These are phyloP conservation scores for Tetragnatha versicolor DNA, from an alignment of 1,140 invertebrate species.

Conservation along the genomic window DNA sequence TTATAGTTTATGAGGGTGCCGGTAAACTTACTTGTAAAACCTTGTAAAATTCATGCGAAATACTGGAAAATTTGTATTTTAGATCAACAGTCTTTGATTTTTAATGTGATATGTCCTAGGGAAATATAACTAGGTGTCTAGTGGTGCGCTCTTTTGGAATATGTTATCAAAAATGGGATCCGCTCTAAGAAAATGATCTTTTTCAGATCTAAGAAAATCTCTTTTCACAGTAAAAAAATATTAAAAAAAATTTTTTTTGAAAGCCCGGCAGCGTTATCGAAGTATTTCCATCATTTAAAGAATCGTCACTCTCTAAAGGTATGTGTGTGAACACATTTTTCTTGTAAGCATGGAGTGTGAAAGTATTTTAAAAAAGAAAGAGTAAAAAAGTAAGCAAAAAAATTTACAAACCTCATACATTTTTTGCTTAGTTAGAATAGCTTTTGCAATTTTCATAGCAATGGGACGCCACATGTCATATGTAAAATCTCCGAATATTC, in stretches of 20 bases:
- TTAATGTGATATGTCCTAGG: no score
- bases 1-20: no score
- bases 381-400: background rate
- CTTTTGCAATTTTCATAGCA: background rate
- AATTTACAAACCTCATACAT: background rate
- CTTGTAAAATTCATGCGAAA: no score
- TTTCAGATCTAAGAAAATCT: no score
- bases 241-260: background rate
- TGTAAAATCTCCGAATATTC: constrained; percentile 4
- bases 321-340: background rate
- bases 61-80: no score
- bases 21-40: no score
- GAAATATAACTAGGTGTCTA: no score
- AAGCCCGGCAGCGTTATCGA: background rate
- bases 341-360: background rate
- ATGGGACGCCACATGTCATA: constrained; percentile 7
- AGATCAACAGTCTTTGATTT: no score
- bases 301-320: background rate
- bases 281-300: background rate
- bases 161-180: no score
- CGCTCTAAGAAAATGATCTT: no score
- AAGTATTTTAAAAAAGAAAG: background rate
- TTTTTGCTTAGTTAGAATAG: background rate
- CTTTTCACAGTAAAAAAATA: no score
- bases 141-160: no score